phyloP scores from a whole-genome alignment of 2,888 invertebrate species.

The Unio delphinus region DNA sequence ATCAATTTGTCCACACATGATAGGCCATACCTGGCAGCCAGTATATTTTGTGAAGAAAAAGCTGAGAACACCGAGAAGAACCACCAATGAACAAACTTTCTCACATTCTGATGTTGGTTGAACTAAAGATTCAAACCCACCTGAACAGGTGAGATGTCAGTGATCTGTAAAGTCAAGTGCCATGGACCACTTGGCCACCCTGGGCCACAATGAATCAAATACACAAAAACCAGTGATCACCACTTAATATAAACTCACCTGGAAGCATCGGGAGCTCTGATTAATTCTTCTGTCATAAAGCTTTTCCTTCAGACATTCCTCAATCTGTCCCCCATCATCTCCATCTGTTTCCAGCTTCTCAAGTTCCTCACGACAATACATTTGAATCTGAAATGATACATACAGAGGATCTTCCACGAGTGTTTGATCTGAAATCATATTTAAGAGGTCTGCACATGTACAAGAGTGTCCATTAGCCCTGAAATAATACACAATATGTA shows the following conservation, averaged over 20 bases:
- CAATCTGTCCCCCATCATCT: constrained; percentile 77
- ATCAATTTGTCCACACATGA: too few relatives aligned
- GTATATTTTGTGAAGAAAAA: too few relatives aligned
- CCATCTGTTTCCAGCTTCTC: constrained; percentile 73
- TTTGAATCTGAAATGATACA: constrained; percentile 39
- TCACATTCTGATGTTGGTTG: neutral
- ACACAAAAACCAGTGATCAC: neutral
- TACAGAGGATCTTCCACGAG: too few relatives aligned
- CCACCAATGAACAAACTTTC: too few relatives aligned
- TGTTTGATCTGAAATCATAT: too few relatives aligned
- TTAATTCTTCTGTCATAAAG: constrained; percentile 26
- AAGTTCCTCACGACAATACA: constrained; percentile 44
- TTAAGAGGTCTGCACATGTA: too few relatives aligned
- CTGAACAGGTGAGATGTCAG: neutral
- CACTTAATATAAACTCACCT: constrained; percentile 12
- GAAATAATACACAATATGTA: too few relatives aligned
- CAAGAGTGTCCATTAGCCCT: too few relatives aligned
- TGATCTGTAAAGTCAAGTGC: neutral
- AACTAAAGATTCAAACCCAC: neutral
- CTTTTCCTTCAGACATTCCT: constrained; percentile 88
- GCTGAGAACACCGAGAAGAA: too few relatives aligned
- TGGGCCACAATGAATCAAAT: neutral
- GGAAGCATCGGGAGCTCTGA: constrained; percentile 16
- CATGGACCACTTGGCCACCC: too few relatives aligned
- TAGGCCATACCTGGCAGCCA: too few relatives aligned